phyloP scores from a whole-genome alignment of 2,797 vertebrate genomes.

The Cyclura pinguis region DNA sequence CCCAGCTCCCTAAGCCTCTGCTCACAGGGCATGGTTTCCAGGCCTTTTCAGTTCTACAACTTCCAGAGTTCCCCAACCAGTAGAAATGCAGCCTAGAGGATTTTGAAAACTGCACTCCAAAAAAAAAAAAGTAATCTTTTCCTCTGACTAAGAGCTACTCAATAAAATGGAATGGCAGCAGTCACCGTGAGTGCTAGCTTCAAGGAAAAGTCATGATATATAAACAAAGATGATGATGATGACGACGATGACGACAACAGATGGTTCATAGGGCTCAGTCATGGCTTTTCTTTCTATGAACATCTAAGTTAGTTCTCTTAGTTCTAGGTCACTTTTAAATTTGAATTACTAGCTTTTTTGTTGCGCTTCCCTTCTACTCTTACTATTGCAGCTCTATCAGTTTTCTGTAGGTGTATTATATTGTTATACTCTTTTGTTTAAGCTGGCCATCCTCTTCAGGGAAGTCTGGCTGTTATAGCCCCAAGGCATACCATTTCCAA shows the following conservation, averaged over 20 bases:
- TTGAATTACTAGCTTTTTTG: background rate
- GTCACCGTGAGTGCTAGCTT: no score
- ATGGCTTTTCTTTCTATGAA: background rate
- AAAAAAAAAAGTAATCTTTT: no score
- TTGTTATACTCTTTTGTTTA: background rate
- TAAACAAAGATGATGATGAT: no score
- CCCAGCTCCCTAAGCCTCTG: no score
- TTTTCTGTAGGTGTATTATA: background rate
- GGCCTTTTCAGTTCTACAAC: no score
- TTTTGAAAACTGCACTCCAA: no score
- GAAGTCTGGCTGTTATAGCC: background rate
- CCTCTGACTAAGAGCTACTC: background rate
- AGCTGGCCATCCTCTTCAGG: background rate
- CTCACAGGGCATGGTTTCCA: no score
- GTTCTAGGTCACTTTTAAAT: background rate
- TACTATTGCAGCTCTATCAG: background rate
- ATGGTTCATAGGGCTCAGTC: background rate
- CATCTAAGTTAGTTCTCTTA: background rate
- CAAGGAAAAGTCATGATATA: no score
- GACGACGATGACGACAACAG: no score
- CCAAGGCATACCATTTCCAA: background rate
- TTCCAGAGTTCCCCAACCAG: no score
- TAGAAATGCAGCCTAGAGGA: no score
- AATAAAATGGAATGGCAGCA: background rate
- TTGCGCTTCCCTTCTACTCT: background rate